Conservation (phyloP, 2,113 vertebrate genomes). For the Catharus fuscescens region DNA sequence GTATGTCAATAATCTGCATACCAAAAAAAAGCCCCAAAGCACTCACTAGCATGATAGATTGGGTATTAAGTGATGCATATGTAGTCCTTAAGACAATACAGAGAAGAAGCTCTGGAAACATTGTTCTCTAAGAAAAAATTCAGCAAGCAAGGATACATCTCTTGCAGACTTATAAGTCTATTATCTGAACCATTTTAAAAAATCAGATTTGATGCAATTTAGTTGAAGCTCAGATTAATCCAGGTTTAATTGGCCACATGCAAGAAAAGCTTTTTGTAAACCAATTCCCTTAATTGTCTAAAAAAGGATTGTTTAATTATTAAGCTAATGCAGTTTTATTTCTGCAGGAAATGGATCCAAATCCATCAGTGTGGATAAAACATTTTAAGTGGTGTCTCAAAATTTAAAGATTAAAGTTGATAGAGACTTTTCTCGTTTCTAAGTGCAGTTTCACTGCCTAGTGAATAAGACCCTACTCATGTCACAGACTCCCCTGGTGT, state of each 20-base stretch:
- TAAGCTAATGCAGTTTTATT: slow-evolving; percentile 35
- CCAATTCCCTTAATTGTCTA: slow-evolving; percentile 28
- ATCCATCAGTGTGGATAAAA: not conserved
- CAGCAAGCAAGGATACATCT: not conserved
- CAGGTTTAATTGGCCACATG: not conserved
- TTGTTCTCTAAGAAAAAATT: not conserved
- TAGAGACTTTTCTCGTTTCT: not conserved
- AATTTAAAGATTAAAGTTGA: not conserved
- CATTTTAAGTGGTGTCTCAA: not conserved
- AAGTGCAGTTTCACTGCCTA: not conserved
- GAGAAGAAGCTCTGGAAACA: not conserved
- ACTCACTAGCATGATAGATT: not conserved
- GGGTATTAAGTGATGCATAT: not conserved
- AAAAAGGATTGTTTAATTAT: slow-evolving; percentile 46
- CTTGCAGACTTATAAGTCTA: slow-evolving; percentile 20
- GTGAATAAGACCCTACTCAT: not conserved
- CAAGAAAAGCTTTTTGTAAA: slow-evolving; percentile 16
- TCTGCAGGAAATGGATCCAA: not conserved
- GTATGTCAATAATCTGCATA: slow-evolving; percentile 49
- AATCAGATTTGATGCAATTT: slow-evolving; percentile 26
- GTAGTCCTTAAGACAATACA: not conserved
- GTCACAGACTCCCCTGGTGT: not conserved
- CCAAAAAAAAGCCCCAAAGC: slow-evolving; percentile 43
- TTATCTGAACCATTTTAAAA: slow-evolving; percentile 37
- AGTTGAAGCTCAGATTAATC: slow-evolving; percentile 21